phyloP scores from a whole-genome alignment of 2,113 vertebrate species.

The Oophaga pumilio region DNA sequence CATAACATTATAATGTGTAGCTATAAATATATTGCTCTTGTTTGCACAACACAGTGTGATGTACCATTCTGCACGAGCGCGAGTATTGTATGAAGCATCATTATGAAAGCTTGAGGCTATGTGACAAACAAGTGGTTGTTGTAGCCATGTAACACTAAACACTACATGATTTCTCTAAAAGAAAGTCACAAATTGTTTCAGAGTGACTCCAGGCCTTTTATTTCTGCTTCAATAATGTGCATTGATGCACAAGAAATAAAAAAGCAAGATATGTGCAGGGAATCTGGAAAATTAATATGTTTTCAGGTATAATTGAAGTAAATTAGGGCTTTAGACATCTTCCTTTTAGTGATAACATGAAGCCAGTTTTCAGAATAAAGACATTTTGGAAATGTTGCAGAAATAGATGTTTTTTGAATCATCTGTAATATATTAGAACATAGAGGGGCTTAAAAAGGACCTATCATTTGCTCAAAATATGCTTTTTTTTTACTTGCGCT shows the following conservation, averaged over 20 bases:
- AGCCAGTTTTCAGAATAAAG: not conserved
- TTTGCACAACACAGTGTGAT: constrained; percentile 14
- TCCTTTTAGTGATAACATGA: not conserved
- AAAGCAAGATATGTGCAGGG: not conserved
- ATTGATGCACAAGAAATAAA: constrained; percentile 44
- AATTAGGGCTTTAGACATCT: not conserved
- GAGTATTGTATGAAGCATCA: constrained; percentile 22
- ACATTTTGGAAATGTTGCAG: not conserved
- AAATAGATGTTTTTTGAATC: not conserved
- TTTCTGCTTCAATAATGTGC: constrained; percentile 42
- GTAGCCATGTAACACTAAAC: constrained; percentile 40
- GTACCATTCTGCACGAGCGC: not conserved
- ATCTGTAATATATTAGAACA: not conserved
- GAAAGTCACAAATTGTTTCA: constrained; percentile 27
- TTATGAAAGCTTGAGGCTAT: constrained; percentile 41
- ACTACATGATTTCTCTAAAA: constrained; percentile 38
- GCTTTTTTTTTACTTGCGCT: too few relatives aligned
- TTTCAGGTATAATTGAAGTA: not conserved
- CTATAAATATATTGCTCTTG: not conserved
- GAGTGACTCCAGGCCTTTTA: constrained; percentile 46
- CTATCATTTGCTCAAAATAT: too few relatives aligned
- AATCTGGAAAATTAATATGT: constrained; percentile 8
- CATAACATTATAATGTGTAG: not conserved
- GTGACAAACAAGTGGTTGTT: constrained; percentile 36
- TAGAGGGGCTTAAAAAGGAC: not conserved